These are phyloP conservation scores for Scaptomyza polygonia DNA, from an alignment of 2,888 invertebrate genomes.

Conservation along the genomic window DNA sequence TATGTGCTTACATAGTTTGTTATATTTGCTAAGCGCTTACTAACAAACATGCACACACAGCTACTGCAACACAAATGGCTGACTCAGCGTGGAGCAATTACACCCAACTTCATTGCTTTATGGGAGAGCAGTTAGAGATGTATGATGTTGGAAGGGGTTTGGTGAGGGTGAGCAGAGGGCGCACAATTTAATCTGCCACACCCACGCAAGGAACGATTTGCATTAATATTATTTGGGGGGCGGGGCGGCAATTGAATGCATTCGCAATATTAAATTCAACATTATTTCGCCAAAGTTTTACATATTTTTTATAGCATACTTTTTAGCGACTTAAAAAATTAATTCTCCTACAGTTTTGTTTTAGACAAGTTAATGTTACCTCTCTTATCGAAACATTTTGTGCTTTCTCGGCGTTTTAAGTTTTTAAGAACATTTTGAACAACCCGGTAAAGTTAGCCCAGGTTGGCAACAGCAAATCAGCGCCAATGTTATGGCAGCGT, in stretches of 20 bases:
- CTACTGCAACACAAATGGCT: conserved; percentile 25
- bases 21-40: conserved; percentile 74
- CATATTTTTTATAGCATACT: background rate
- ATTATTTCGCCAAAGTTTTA: background rate
- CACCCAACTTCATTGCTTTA: conserved; percentile 24
- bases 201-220: conserved; percentile 48
- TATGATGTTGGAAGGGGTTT: no score
- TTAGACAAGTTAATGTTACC: no score
- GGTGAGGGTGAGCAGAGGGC: no score
- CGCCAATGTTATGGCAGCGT: conserved; percentile 54
- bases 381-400: no score
- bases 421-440: conserved; percentile 38
- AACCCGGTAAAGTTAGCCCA: conserved; percentile 33
- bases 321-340: no score
- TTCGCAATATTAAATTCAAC: conserved; percentile 34
- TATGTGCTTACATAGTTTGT: conserved; percentile 58
- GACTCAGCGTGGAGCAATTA: conserved; percentile 51
- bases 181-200: no score
- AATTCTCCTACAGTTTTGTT: no score
- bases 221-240: conserved; percentile 56
- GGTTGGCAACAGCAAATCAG: conserved; percentile 32
- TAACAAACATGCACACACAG: conserved; percentile 16
- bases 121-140: background rate
- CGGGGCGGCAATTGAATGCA: conserved; percentile 37
- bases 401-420: background rate